A percentile compares a stretch with the other conserved stretches of the same genome.
phyloP scores from a whole-genome alignment of 2,888 invertebrate species.

The Heliothis peltigera region DNA sequence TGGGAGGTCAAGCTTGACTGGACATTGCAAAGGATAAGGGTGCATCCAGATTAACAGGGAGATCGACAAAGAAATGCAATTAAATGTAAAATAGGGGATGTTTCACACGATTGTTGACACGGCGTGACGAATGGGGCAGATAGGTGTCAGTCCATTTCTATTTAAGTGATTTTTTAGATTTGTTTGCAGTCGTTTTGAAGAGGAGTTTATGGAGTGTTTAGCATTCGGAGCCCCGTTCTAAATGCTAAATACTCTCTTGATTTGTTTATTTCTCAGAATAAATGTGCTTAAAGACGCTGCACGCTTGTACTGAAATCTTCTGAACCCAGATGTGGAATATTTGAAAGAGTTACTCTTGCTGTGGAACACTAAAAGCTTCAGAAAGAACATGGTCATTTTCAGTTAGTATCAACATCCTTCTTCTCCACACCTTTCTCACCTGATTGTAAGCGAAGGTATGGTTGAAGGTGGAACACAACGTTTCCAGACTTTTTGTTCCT shows the following conservation, averaged over 20 bases:
- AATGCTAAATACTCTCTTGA: too few relatives aligned
- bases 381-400: too few relatives aligned
- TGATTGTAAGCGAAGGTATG: too few relatives aligned
- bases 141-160: slow-evolving; percentile 74
- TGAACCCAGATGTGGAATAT: too few relatives aligned
- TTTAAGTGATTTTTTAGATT: slow-evolving; percentile 71
- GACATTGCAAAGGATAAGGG: slow-evolving; percentile 79
- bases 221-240: slow-evolving; percentile 15
- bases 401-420: too few relatives aligned
- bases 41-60: slow-evolving; percentile 87
- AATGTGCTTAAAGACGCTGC: too few relatives aligned
- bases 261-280: slow-evolving; percentile 32
- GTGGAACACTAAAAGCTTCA: too few relatives aligned
- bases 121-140: slow-evolving; percentile 84
- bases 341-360: too few relatives aligned
- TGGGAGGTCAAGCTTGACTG: slow-evolving; percentile 63
- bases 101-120: slow-evolving; percentile 87
- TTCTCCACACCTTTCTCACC: too few relatives aligned
- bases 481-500: too few relatives aligned
- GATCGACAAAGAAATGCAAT: slow-evolving; percentile 90
- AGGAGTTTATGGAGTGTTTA: slow-evolving; percentile 44
- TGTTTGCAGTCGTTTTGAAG: slow-evolving; percentile 57
- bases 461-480: too few relatives aligned
- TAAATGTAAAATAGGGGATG: slow-evolving; percentile 89
- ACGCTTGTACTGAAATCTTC: too few relatives aligned